phyloP scores from a whole-genome alignment of 2,888 invertebrate species.

The Oxyteleia sp. region DNA sequence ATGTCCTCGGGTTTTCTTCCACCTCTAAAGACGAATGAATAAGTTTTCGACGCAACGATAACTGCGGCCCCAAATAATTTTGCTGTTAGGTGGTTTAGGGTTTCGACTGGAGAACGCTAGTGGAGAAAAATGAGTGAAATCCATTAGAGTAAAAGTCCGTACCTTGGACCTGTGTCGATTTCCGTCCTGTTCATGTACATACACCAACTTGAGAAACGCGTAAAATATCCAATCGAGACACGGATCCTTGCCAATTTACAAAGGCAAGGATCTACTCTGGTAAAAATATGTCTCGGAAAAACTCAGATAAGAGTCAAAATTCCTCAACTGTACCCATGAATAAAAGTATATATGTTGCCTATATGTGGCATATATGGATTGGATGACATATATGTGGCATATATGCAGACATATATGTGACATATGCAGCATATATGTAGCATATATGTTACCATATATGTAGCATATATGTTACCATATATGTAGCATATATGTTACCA shows the following conservation, averaged over 20 bases:
- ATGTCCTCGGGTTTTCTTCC: constrained; percentile 52
- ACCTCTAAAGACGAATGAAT: constrained; percentile 56
- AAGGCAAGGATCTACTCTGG: too few relatives aligned
- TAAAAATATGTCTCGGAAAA: too few relatives aligned
- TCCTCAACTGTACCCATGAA: too few relatives aligned
- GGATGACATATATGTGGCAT: too few relatives aligned
- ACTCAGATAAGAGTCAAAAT: too few relatives aligned
- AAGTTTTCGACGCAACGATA: constrained; percentile 66
- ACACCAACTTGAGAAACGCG: constrained; percentile 48
- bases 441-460: too few relatives aligned
- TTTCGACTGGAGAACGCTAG: constrained; percentile 80
- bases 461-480: too few relatives aligned
- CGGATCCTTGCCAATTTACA: constrained; percentile 24
- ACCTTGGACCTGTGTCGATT: constrained; percentile 83
- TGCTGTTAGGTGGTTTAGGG: constrained; percentile 76
- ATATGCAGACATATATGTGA: too few relatives aligned
- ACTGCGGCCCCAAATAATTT: constrained; percentile 76
- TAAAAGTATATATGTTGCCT: too few relatives aligned
- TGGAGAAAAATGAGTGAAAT: constrained; percentile 88
- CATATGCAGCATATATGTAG: too few relatives aligned
- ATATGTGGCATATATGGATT: too few relatives aligned
- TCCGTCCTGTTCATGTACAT: constrained; percentile 50
- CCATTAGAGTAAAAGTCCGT: constrained; percentile 84
- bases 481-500: too few relatives aligned
- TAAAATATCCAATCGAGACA: constrained; percentile 15